A percentile compares a stretch with the other conserved stretches of the same genome.
Evolutionary conservation across 2,113 vertebrate species (phyloP).

Genomic region (Notothenia coriiceps): DNA sequence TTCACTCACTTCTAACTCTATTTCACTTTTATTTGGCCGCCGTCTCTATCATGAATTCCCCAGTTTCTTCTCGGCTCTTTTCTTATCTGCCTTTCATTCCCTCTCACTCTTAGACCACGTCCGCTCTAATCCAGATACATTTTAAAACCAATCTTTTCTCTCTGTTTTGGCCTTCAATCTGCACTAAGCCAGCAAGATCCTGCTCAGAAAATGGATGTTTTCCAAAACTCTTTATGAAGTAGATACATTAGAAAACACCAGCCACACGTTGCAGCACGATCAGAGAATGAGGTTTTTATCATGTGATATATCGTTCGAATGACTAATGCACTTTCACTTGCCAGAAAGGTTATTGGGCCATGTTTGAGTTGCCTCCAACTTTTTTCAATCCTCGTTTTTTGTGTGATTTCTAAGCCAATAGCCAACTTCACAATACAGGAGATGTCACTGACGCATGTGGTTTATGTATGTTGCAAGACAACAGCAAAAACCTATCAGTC

Average conservation of each 20-base stretch:
- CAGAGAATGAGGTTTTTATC: constrained; percentile 57
- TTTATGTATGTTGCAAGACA: constrained; percentile 28
- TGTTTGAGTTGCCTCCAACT: constrained; percentile 45
- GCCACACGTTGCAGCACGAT: constrained; percentile 38
- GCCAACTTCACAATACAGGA: constrained; percentile 28
- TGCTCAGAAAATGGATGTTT: constrained; percentile 38
- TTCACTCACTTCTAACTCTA: constrained; percentile 55
- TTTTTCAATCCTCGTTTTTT: background rate
- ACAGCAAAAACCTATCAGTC: background rate
- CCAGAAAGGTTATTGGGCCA: constrained; percentile 38
- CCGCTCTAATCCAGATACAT: constrained; percentile 51
- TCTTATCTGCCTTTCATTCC: constrained; percentile 42
- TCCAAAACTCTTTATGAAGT: constrained; percentile 54
- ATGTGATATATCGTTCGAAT: constrained; percentile 63
- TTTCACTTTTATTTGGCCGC: constrained; percentile 63
- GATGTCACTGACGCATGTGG: constrained; percentile 36
- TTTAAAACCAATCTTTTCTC: constrained; percentile 41
- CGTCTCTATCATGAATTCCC: constrained; percentile 10
- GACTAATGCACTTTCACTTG: constrained; percentile 55
- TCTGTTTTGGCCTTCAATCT: constrained; percentile 30
- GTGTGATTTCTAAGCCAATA: constrained; percentile 1
- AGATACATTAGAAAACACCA: constrained; percentile 57
- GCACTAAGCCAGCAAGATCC: constrained; percentile 30
- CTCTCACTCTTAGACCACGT: constrained; percentile 32
- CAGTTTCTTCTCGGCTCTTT: constrained; percentile 36